A percentile compares a stretch with the other conserved stretches of the same genome.
Conservation (phyloP, 2,797 vertebrate genomes). For the Spinibarbus caldwelli region DNA sequence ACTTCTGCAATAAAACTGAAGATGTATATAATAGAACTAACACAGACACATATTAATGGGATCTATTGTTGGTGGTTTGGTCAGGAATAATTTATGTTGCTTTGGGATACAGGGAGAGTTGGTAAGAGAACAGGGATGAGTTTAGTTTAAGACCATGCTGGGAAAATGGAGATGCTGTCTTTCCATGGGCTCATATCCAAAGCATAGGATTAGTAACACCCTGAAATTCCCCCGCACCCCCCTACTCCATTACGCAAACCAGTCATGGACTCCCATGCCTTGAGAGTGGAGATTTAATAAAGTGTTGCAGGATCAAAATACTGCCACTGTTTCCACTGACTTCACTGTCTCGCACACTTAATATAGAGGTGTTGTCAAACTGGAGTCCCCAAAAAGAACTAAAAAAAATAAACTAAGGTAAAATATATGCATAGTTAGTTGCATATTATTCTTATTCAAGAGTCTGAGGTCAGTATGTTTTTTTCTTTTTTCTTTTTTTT, state of each 20-base stretch:
- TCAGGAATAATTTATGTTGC: constrained; percentile 29
- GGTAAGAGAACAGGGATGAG: constrained; percentile 67
- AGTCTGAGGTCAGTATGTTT: neutral
- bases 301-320: constrained; percentile 48
- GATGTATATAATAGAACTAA: neutral
- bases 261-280: constrained; percentile 51
- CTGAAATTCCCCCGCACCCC: constrained; percentile 57
- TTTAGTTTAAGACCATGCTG: constrained; percentile 65
- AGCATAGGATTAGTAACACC: constrained; percentile 67
- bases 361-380: neutral
- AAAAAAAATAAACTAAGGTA: no score
- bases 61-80: constrained; percentile 15
- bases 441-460: neutral
- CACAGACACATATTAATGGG: neutral
- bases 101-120: constrained; percentile 48
- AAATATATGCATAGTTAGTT: neutral
- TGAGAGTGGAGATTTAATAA: constrained; percentile 48
- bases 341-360: constrained; percentile 2
- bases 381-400: neutral
- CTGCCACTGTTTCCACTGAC: constrained; percentile 43
- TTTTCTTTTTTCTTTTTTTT: neutral
- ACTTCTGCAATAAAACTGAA: neutral
- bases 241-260: constrained; percentile 63
- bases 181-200: constrained; percentile 68
- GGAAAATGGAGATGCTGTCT: constrained; percentile 62